These are phyloP conservation scores for Lagopus muta DNA, from an alignment of 2,113 vertebrate genomes.

Conservation along the genomic window DNA sequence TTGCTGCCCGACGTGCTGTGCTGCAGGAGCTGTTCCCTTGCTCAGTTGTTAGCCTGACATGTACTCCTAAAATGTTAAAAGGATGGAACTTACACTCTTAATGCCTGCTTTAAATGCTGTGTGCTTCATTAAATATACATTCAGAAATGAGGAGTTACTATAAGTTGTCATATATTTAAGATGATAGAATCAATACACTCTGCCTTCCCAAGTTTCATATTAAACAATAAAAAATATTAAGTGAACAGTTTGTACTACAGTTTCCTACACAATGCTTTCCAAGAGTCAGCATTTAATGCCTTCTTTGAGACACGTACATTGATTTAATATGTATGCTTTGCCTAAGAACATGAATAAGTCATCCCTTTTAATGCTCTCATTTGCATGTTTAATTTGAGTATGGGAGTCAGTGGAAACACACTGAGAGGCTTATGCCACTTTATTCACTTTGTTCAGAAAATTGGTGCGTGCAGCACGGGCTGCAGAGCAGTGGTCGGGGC, in stretches of 20 bases:
- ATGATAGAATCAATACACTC: conserved; percentile 12
- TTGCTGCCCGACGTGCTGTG: background rate
- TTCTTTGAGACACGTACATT: conserved; percentile 46
- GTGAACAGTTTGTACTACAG: conserved; percentile 3
- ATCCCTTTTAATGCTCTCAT: conserved; percentile 67
- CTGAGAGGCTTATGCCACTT: conserved; percentile 57
- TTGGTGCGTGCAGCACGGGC: background rate
- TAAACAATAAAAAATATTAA: conserved; percentile 58
- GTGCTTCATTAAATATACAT: conserved; percentile 43
- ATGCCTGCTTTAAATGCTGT: background rate
- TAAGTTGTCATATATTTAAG: conserved; percentile 37
- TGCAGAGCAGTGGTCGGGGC: conserved; percentile 16
- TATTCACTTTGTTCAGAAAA: conserved; percentile 52
- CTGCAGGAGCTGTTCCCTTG: background rate
- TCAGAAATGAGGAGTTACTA: conserved; percentile 1
- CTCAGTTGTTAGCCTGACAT: background rate
- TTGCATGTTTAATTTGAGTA: conserved; percentile 69
- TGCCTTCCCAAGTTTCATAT: conserved; percentile 1
- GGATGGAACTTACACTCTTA: background rate
- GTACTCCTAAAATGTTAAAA: background rate
- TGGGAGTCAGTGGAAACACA: conserved; percentile 45
- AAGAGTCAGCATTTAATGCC: conserved; percentile 62
- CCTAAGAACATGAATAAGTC: conserved; percentile 68
- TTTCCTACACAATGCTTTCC: conserved; percentile 47
- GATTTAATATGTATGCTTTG: conserved; percentile 62